Percentiles rank a stretch among this genome's conserved stretches.
These are phyloP conservation scores for Trematomus bernacchii DNA, from an alignment of 2,797 vertebrate species.

Conservation along the genomic window DNA sequence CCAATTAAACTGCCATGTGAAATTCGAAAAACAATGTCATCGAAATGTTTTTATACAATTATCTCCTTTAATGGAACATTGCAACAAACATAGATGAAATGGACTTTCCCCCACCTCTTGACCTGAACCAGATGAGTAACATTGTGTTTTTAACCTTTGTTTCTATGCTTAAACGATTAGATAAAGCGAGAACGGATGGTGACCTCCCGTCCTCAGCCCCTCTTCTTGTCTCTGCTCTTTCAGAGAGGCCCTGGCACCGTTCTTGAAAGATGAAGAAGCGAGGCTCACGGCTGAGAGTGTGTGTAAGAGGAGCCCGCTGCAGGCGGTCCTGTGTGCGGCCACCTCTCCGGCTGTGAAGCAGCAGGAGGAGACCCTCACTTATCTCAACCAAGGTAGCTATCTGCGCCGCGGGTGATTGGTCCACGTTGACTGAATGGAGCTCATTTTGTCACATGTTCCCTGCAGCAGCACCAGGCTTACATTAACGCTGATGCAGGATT, in stretches of 20 bases:
- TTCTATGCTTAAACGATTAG: conserved; percentile 18
- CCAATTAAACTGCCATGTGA: not conserved
- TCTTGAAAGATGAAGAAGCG: conserved; percentile 92
- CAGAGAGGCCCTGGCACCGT: conserved; percentile 86
- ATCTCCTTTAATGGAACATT: not conserved
- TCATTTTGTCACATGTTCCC: conserved; percentile 35
- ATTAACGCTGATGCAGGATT: not conserved
- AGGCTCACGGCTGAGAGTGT: conserved; percentile 85
- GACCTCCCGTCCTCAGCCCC: not conserved
- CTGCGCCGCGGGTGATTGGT: conserved; percentile 22
- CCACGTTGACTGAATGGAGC: conserved; percentile 33
- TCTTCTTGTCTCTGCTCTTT: not conserved
- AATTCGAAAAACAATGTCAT: not conserved
- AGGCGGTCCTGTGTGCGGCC: conserved; percentile 91
- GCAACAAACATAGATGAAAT: not conserved
- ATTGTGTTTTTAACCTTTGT: conserved; percentile 31
- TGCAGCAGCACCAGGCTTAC: conserved; percentile 11
- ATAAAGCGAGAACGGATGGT: not conserved
- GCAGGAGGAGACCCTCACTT: conserved; percentile 94
- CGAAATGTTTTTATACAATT: not conserved
- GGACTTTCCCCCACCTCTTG: not conserved
- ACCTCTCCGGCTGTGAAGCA: conserved; percentile 94
- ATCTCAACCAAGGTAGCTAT: conserved; percentile 95
- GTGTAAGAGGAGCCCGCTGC: conserved; percentile 86
- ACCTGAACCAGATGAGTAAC: not conserved